phyloP scores from a whole-genome alignment of 2,888 invertebrate genomes.

The Heliconius aoede region DNA sequence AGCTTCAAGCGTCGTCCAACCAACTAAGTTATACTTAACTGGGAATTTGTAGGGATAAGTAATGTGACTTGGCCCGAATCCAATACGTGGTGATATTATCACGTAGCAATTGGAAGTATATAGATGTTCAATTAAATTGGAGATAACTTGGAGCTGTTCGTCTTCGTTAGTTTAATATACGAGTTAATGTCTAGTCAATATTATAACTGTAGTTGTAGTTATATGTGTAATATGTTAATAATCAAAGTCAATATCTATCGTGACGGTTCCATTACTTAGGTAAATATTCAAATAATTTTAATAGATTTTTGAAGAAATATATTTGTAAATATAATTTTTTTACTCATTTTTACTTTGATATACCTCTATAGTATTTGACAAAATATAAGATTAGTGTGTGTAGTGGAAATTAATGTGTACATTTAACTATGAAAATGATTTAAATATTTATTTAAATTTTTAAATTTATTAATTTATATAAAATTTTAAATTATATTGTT shows the following conservation, averaged over 20 bases:
- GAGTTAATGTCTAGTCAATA: not conserved
- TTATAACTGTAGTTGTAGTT: not conserved
- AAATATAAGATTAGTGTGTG: no score
- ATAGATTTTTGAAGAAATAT: no score
- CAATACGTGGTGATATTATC: slow-evolving; percentile 34
- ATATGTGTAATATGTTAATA: not conserved
- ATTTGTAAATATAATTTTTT: no score
- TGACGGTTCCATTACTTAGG: not conserved
- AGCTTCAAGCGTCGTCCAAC: slow-evolving; percentile 32
- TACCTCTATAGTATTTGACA: no score
- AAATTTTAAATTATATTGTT: no score
- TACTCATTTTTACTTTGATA: no score
- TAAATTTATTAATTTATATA: no score
- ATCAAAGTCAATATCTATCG: not conserved
- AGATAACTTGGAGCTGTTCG: slow-evolving; percentile 3
- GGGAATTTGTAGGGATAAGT: slow-evolving; percentile 39
- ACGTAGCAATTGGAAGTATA: slow-evolving; percentile 33
- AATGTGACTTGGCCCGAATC: slow-evolving; percentile 32
- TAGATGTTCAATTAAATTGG: slow-evolving; percentile 33
- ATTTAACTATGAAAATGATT: no score
- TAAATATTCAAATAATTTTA: not conserved
- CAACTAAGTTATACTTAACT: slow-evolving; percentile 37
- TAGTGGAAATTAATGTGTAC: no score
- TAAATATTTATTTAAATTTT: no score
- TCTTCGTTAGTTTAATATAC: slow-evolving; percentile 9